Conservation (phyloP, 1,140 invertebrate genomes). For the Drosophila tsacasi region DNA sequence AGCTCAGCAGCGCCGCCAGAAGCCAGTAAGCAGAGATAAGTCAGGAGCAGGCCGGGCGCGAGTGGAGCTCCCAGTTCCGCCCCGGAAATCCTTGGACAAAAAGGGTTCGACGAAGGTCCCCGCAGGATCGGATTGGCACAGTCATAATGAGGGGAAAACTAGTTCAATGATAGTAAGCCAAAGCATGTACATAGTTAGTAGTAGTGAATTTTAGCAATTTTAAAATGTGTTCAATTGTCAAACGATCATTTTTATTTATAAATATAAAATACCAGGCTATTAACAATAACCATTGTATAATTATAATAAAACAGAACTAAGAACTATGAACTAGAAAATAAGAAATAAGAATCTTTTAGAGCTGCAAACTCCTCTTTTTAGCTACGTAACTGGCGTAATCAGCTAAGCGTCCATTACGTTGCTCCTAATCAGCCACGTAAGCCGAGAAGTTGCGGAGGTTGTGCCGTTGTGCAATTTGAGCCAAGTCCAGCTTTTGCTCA, state of each 20-base stretch:
- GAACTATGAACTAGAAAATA: too few species aligned
- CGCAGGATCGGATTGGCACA: too few species aligned
- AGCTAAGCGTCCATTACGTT: neutral
- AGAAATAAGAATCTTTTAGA: too few species aligned
- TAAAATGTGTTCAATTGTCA: too few species aligned
- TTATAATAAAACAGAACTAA: too few species aligned
- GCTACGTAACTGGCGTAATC: neutral
- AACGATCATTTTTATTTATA: neutral
- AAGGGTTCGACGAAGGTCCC: neutral
- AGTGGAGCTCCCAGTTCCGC: neutral
- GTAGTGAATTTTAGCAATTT: too few species aligned
- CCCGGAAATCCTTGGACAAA: neutral
- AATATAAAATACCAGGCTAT: too few species aligned
- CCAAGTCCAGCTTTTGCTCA: neutral
- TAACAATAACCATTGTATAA: too few species aligned
- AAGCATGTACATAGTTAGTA: too few species aligned
- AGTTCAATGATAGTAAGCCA: too few species aligned
- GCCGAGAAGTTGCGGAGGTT: neutral
- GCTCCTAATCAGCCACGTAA: constrained; percentile 11
- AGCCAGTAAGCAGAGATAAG: constrained; percentile 1
- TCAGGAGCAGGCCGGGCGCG: neutral
- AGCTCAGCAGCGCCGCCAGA: constrained; percentile 13
- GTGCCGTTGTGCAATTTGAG: constrained; percentile 6
- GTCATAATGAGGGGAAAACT: too few species aligned
- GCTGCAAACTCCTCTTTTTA: too few species aligned